Base-by-base conservation (phyloP, 2,888 invertebrate species). In the Cotesia congregata region DNA sequence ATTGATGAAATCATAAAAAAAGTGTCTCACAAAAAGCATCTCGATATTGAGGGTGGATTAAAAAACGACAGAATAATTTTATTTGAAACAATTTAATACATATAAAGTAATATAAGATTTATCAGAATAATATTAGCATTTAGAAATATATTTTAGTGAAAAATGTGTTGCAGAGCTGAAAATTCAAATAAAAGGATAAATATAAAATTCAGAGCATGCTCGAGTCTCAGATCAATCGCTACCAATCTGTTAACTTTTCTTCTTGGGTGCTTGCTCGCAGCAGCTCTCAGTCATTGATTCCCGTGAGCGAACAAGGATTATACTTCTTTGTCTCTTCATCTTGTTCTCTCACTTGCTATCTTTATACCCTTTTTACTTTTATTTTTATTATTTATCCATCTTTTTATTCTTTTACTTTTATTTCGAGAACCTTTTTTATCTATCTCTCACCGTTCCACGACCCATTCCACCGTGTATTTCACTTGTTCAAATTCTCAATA, bases 121-220 rank as follows among this genome's bases (percentile, higher is more conserved):
- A 17, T 30, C 30, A 30, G 65, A 65, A 65, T 65, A 65, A 20
- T 65, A 30, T 65, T 65, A 50, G 9, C 50, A 50, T 65, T 65
- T 17, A 65, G 65, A 65, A 30, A 38, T 65, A 12, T 30, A 38
- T 65, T 38, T 30, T 62, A 20, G 20, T 30, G 65, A 65, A 65
- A 65, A 65, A 65, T 65, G 65, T 65, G 30, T 50, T 12, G 7
- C 38, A 30, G 12, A 65, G 65, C 38, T 30, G 30, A 20, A 65
- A 65, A 70, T 50, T 59, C 70, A 30, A 30, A 67, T 82, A 82
- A 82, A 83, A 82, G 80, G 84, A 83, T 81, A 81, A 80, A 81
- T 84, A 85, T 84, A 83, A 85, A 83, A 85, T 83, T 80, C 81
- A 81, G 80, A 82, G 80, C 82, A 83, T 82, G 82, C 81, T 77